Conservation (phyloP, 2,113 vertebrate species). For the Apeltes quadracus region DNA sequence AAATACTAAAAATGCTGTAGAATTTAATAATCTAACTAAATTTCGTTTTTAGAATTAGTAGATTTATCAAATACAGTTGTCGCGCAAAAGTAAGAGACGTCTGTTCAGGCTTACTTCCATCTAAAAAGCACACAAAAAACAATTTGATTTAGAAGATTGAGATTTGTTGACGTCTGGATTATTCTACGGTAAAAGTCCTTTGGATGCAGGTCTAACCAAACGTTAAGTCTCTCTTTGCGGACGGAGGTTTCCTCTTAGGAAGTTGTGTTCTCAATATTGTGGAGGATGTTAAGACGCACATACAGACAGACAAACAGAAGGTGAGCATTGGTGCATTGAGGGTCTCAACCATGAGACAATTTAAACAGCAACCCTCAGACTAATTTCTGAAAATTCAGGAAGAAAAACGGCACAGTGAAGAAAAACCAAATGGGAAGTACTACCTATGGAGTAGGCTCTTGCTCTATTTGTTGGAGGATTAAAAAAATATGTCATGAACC, state of each 20-base stretch:
- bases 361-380: slow-evolving; percentile 32
- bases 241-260: slow-evolving; percentile 53
- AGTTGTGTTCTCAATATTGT: slow-evolving; percentile 56
- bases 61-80: not conserved
- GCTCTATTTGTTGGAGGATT: no score
- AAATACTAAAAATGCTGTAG: not conserved
- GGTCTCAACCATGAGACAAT: slow-evolving; percentile 17
- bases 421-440: slow-evolving; percentile 12
- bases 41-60: not conserved
- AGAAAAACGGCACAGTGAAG: slow-evolving; percentile 1
- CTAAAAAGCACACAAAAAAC: no score
- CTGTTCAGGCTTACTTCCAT: no score
- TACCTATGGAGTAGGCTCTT: slow-evolving; percentile 1
- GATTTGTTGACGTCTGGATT: slow-evolving; percentile 36
- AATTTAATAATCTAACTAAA: not conserved
- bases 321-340: slow-evolving; percentile 51
- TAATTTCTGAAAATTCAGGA: slow-evolving; percentile 19
- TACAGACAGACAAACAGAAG: slow-evolving; percentile 29
- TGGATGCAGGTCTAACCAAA: slow-evolving; percentile 63
- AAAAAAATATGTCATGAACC: not conserved
- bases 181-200: slow-evolving; percentile 24
- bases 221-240: slow-evolving; percentile 46
- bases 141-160: slow-evolving; percentile 1
- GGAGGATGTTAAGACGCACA: slow-evolving; percentile 62
- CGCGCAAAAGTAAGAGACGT: not conserved